These are phyloP conservation scores for Synanthedon vespiformis DNA, from an alignment of 2,888 invertebrate species.

Conservation along the genomic window DNA sequence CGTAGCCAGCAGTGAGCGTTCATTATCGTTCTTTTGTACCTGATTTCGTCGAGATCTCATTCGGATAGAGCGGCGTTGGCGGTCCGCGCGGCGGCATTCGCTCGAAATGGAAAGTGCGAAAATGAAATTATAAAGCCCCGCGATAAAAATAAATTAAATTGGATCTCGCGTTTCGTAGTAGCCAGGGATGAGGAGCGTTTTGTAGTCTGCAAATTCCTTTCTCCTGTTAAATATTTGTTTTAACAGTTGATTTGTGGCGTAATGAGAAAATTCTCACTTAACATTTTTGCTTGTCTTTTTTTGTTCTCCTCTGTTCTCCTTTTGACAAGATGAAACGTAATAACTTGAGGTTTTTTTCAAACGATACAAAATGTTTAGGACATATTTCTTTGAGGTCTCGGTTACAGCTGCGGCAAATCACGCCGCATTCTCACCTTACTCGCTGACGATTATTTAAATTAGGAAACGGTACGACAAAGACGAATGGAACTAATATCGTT, in stretches of 20 bases:
- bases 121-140: conserved; percentile 70
- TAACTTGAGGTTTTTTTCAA: background rate
- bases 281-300: conserved; percentile 33
- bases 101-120: conserved; percentile 70
- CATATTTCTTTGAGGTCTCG: conserved; percentile 18
- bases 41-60: conserved; percentile 70
- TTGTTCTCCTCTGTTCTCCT: conserved; percentile 10
- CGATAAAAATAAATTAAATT: conserved; percentile 73
- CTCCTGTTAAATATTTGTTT: conserved; percentile 67
- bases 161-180: conserved; percentile 67
- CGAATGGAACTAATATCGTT: conserved; percentile 68
- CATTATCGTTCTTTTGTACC: conserved; percentile 71
- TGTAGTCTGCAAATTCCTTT: conserved; percentile 62
- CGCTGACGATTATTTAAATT: conserved; percentile 64
- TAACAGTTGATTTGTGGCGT: conserved; percentile 67
- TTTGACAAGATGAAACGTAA: background rate
- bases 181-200: conserved; percentile 61
- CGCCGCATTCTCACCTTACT: conserved; percentile 57
- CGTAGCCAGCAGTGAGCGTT: conserved; percentile 69
- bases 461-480: conserved; percentile 68
- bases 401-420: conserved; percentile 47
- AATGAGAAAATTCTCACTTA: conserved; percentile 63
- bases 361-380: conserved; percentile 5
- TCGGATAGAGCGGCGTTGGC: conserved; percentile 61
- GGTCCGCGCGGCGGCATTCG: conserved; percentile 52